Evolutionary conservation across 1,140 invertebrate genomes (phyloP).

Genomic region (Mactra quadrangularis): DNA sequence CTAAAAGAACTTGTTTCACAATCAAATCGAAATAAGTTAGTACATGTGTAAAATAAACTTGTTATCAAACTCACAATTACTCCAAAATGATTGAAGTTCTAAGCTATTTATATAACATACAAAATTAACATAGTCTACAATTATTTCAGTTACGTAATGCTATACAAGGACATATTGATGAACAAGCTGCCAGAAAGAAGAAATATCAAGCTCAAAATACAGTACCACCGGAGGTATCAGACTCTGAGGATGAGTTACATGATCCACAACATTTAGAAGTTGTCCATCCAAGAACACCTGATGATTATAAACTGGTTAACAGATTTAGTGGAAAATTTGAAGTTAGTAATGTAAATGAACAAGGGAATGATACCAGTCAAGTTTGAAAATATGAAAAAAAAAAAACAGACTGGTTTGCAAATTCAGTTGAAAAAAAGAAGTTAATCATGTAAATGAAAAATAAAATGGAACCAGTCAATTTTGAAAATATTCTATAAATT

Average conservation of each 20-base stretch:
- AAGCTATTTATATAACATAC: too few relatives aligned
- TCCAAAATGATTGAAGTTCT: too few relatives aligned
- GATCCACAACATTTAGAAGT: conserved; percentile 67
- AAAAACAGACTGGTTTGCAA: too few relatives aligned
- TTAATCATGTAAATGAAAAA: too few relatives aligned
- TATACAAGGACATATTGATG: conserved; percentile 76
- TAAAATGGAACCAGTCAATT: too few relatives aligned
- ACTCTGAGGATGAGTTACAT: conserved; percentile 62
- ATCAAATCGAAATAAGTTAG: too few relatives aligned
- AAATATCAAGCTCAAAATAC: conserved; percentile 21
- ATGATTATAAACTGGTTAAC: conserved; percentile 46
- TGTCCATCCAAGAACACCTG: conserved; percentile 41
- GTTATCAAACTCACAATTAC: too few relatives aligned
- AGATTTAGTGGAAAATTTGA: conserved; percentile 20
- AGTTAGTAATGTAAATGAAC: conserved; percentile 13
- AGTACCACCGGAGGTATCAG: not conserved
- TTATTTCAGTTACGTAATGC: conserved; percentile 74
- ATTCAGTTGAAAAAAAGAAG: too few relatives aligned
- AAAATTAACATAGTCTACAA: too few relatives aligned
- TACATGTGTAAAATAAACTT: too few relatives aligned
- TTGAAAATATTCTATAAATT: too few relatives aligned
- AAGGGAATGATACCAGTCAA: not conserved
- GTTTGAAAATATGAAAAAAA: not conserved
- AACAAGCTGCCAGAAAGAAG: conserved; percentile 64
- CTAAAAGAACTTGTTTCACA: too few relatives aligned